These are phyloP conservation scores for Melospiza melodia DNA, from an alignment of 2,113 vertebrate genomes.

Conservation along the genomic window DNA sequence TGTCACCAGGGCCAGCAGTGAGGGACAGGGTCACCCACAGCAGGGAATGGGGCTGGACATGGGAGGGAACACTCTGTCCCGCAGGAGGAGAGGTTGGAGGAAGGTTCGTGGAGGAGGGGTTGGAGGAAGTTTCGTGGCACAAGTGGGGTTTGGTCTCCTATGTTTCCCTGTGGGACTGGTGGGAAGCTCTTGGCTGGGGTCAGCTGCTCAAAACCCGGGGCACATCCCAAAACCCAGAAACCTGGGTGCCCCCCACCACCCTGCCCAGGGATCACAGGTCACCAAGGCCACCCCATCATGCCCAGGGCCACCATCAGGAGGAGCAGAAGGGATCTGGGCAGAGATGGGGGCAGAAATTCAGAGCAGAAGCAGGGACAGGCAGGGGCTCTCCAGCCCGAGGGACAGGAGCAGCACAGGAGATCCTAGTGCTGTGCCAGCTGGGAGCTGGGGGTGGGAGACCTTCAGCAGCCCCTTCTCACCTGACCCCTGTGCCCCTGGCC, in stretches of 20 bases:
- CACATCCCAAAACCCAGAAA: neutral
- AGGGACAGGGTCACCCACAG: too few relatives aligned
- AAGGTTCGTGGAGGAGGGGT: too few relatives aligned
- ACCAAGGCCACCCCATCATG: neutral
- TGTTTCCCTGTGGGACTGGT: rapidly evolving
- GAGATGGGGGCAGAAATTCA: neutral
- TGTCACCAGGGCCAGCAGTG: too few relatives aligned
- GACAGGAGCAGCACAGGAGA: neutral
- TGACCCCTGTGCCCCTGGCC: neutral
- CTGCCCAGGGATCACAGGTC: neutral
- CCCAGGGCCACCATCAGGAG: neutral
- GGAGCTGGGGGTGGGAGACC: neutral
- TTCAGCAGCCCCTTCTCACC: neutral
- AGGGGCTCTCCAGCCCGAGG: rapidly evolving
- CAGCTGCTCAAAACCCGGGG: neutral
- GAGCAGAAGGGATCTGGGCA: neutral
- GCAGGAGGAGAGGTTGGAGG: too few relatives aligned
- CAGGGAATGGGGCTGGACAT: rapidly evolving
- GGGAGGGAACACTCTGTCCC: rapidly evolving
- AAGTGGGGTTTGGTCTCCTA: neutral
- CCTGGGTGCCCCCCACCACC: rapidly evolving
- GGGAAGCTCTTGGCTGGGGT: neutral
- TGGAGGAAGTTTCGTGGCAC: neutral
- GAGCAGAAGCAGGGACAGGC: neutral
- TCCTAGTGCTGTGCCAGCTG: rapidly evolving